phyloP scores from a whole-genome alignment of 2,113 vertebrate genomes.

The Struthidea cinerea region DNA sequence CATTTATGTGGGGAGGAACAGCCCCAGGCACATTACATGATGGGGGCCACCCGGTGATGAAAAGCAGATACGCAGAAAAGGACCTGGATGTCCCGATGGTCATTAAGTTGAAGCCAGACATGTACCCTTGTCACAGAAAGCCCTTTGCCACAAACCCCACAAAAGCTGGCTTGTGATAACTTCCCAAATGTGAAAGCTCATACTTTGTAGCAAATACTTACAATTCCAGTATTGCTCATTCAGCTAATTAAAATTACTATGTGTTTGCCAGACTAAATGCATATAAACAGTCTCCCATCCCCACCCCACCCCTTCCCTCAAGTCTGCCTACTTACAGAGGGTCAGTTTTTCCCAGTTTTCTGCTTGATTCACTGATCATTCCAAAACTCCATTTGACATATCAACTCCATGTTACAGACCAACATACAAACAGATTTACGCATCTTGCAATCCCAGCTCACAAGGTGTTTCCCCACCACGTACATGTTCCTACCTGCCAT shows the following conservation, averaged over 20 bases:
- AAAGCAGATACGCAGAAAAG: background rate
- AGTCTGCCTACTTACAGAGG: background rate
- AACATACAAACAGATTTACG: background rate
- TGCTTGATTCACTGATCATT: background rate
- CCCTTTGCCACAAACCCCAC: background rate
- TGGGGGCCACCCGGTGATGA: background rate
- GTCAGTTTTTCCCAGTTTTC: background rate
- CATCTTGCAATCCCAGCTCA: background rate
- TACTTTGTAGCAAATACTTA: background rate
- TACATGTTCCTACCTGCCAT: background rate
- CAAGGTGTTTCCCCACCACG: background rate
- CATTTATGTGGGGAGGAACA: background rate
- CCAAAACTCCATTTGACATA: background rate
- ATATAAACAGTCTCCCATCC: background rate
- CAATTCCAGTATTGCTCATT: background rate
- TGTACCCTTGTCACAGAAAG: background rate
- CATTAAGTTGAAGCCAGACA: background rate
- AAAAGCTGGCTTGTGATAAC: background rate
- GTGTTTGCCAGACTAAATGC: background rate
- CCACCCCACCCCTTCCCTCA: background rate
- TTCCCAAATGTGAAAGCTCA: background rate
- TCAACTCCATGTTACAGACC: background rate
- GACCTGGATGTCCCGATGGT: background rate
- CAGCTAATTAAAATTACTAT: background rate
- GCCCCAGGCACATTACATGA: background rate